phyloP scores from a whole-genome alignment of 2,113 vertebrate species.

The Cryptotis parvus region DNA sequence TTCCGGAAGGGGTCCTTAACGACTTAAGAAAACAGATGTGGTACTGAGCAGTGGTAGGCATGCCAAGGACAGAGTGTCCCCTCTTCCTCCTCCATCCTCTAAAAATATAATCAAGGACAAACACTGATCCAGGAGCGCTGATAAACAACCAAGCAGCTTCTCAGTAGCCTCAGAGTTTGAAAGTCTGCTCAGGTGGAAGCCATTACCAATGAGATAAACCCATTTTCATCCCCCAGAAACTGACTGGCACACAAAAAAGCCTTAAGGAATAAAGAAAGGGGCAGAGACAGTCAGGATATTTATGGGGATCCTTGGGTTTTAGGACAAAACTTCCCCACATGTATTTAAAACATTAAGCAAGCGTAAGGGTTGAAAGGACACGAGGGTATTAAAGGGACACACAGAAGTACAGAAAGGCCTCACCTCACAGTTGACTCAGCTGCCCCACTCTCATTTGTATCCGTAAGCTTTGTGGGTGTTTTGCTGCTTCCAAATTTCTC shows the following conservation, averaged over 20 bases:
- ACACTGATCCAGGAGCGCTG: neutral
- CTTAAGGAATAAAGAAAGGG: neutral
- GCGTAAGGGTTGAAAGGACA: neutral
- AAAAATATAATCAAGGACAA: constrained; percentile 64
- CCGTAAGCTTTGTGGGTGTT: neutral
- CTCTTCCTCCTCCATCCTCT: constrained; percentile 34
- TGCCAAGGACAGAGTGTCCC: constrained; percentile 64
- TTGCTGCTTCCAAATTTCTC: neutral
- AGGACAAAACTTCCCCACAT: neutral
- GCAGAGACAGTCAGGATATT: too few species aligned
- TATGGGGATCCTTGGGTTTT: neutral
- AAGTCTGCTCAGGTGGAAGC: neutral
- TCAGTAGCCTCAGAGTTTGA: neutral
- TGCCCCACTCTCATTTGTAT: neutral
- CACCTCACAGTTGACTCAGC: neutral
- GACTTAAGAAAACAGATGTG: constrained; percentile 75
- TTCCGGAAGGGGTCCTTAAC: constrained; percentile 67
- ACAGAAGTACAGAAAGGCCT: too few species aligned
- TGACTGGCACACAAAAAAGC: neutral
- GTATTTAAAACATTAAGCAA: neutral
- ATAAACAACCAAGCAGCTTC: constrained; percentile 41
- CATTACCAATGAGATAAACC: neutral
- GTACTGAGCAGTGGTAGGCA: constrained; percentile 9
- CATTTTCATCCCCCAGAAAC: neutral
- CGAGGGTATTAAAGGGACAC: neutral